Evolutionary conservation across 2,113 vertebrate species (phyloP).

Genomic region (Cochlearius cochlearius): DNA sequence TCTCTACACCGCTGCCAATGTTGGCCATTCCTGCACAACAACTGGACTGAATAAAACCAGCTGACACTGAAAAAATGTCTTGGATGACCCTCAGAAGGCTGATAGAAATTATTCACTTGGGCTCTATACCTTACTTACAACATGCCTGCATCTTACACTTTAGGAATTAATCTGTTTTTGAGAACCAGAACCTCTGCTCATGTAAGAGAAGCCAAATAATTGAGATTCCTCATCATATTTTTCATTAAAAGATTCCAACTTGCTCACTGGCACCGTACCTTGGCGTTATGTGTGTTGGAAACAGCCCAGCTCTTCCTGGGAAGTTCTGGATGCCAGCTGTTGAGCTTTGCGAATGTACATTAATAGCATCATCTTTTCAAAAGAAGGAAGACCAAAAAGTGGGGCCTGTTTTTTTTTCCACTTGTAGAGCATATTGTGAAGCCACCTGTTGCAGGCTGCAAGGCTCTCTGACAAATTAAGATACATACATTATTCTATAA

Average conservation of each 20-base stretch:
- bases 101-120: neutral
- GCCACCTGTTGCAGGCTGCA: constrained; percentile 10
- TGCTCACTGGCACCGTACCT: neutral
- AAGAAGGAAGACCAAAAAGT: neutral
- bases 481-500: neutral
- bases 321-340: constrained; percentile 19
- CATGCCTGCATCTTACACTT: fast-evolving
- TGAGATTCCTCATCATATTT: neutral
- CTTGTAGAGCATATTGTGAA: neutral
- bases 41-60: neutral
- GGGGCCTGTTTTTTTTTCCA: neutral
- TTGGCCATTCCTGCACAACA: neutral
- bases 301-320: neutral
- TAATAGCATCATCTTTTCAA: neutral
- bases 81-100: neutral
- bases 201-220: neutral
- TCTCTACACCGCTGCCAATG: neutral
- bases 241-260: neutral
- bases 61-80: neutral
- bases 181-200: neutral
- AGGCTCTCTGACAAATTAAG: neutral
- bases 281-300: neutral
- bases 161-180: neutral
- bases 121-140: neutral
- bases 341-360: neutral